Evolutionary conservation across 2,113 vertebrate species (phyloP), one percentile per base, ranked within the genome.

Genomic region (Leucoraja erinaceus): DNA sequence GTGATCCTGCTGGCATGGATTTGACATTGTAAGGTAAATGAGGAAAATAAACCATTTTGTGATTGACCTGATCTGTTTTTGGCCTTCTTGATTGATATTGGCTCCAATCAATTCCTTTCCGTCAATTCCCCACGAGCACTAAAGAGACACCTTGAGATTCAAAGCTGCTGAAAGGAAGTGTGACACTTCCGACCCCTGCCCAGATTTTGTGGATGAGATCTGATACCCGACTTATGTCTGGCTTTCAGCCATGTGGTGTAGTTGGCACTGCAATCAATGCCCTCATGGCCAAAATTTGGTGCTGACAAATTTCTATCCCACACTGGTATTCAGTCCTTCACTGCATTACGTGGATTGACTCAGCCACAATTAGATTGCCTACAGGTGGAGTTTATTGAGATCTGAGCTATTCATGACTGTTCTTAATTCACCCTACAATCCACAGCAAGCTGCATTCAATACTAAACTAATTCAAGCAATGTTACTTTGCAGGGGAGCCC

Each of bases 361-460:
- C 84, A 90, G 61, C 84, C 84, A 20, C 84, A 90, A 90, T 61
- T 88, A 88, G 59, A 88, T 90, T 63, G 84, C 66, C 66, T 66
- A 90, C 84, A 90, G 84, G 61, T 66, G 61, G 28, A 33, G 59
- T 66, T 66, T 47, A 90, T 61, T 68, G 84, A 31, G 59, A 66
- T 20, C n/a, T 90, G 84, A 14, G 84, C 66, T 90, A 90, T 28
- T 66, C 31, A 90, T 11, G 61, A n/a, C 84, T 90, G 86, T 22
- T 70, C 66, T 38, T 68, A 66, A 68, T 68, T 90, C 59, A 90
- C 33, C 14, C 86, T 33, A 20, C 10, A 68, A 38, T 16, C 25
- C 59, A 90, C 11, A 5, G 28, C 84, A 90, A 47, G 54, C 81
- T 61, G 33, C 63, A 90, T 22, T 22, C 59, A 2, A 61, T 90